Evolutionary conservation across 1,140 invertebrate genomes (phyloP), one percentile per base, ranked within the genome.

Genomic region (Limonius californicus): DNA sequence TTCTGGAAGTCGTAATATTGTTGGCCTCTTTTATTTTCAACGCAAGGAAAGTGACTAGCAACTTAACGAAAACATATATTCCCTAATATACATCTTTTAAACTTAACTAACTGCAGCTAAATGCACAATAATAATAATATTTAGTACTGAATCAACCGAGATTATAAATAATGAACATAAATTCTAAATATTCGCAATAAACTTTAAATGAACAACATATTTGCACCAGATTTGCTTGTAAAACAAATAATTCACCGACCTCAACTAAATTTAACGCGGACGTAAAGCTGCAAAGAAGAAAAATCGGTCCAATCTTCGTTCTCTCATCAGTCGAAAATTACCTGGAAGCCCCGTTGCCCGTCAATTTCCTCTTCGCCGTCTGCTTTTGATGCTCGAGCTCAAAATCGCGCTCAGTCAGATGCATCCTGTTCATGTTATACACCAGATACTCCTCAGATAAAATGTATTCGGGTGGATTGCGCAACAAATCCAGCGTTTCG

Each of bases 401-500:
- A 72, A 94, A 90, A 79, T 94, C 91, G 70, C 90, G 85, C 72
- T 93, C 90, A 6, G 84, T 89, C 61, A 94, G 78, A 70, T 87
- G 87, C 18, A 93, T 68, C 20, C 66, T 57, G 35, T 69, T 69
- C 80, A 96, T 94, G 79, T 96, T 91, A 76, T 89, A 85, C 61
- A 97, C 85, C 23, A 98, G 83, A 77, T 89, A 89, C 61, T 96
- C 90, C 77, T 97, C 94, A 61, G 87, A 84, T 62, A 94, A 83
- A n/a, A 94, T 85, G 55, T 86, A 82, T 35, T 86, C 83, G 0
- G 94, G 92, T 32, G 94, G 89, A 70, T 94, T 91, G 53, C 90
- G 83, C 61, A 98, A 81, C 65, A 89, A 85, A 74, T 94, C 88
- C 35, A 98, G 78, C 0, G 94, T 97, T 82, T 97, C 94, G 76